Evolutionary conservation across 2,888 invertebrate genomes (phyloP).

Genomic region (Caenorhabditis plicata): DNA sequence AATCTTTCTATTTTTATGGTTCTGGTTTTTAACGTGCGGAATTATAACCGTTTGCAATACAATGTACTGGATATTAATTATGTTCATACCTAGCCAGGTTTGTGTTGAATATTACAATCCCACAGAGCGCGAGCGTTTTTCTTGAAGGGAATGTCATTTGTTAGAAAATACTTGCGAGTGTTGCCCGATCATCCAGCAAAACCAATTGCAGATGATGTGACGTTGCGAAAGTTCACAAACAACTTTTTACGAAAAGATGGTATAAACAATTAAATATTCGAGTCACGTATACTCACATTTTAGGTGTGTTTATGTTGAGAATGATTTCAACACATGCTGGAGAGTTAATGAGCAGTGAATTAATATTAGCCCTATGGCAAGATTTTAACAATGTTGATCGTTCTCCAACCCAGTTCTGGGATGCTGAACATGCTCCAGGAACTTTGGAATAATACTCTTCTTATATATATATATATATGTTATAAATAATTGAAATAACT

Average conservation of each 20-base stretch:
- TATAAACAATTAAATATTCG: slow-evolving; percentile 1
- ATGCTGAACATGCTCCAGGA: slow-evolving; percentile 57
- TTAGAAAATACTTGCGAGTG: slow-evolving; percentile 65
- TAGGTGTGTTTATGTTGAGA: slow-evolving; percentile 66
- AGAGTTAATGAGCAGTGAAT: slow-evolving; percentile 64
- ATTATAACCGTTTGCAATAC: slow-evolving; percentile 64
- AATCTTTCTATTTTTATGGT: slow-evolving; percentile 55
- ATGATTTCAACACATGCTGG: slow-evolving; percentile 66
- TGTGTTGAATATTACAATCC: too few species aligned
- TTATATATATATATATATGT: slow-evolving; percentile 1
- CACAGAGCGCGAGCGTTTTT: too few species aligned
- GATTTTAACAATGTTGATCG: slow-evolving; percentile 66
- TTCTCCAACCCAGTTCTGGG: slow-evolving; percentile 64
- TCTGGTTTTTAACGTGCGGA: slow-evolving; percentile 65
- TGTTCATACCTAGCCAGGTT: slow-evolving; percentile 65
- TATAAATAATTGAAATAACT: too few species aligned
- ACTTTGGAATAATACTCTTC: slow-evolving; percentile 36
- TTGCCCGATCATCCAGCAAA: slow-evolving; percentile 65
- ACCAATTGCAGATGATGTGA: slow-evolving; percentile 63
- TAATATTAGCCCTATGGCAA: slow-evolving; percentile 65
- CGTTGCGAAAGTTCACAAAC: slow-evolving; percentile 65
- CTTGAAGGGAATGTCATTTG: slow-evolving; percentile 62
- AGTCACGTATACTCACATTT: background rate
- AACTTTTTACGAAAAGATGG: slow-evolving; percentile 63
- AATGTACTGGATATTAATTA: slow-evolving; percentile 64